Conservation (phyloP, 1,140 invertebrate genomes). For the Triops cancriformis region DNA sequence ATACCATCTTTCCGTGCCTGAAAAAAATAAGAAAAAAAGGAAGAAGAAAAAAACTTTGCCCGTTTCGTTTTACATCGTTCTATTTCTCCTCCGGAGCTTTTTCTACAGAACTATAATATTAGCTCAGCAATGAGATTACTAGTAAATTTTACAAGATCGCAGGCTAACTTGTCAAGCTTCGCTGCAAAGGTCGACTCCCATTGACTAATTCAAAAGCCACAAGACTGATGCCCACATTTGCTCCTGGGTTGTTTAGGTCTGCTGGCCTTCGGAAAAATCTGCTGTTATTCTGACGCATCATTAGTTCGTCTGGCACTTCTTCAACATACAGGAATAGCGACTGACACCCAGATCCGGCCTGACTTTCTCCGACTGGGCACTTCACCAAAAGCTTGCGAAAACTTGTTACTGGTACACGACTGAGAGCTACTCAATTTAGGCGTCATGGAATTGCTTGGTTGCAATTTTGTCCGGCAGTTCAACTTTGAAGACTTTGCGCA, state of each 20-base stretch:
- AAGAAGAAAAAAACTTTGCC: too few species aligned
- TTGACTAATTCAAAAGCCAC: too few species aligned
- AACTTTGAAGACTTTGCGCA: background rate
- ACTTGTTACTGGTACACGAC: background rate
- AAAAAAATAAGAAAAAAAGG: too few species aligned
- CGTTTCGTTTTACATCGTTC: too few species aligned
- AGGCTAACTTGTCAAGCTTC: background rate
- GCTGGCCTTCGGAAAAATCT: background rate
- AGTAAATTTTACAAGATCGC: background rate
- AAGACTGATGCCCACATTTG: background rate
- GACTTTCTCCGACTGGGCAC: background rate
- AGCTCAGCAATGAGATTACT: too few species aligned
- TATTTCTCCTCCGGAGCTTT: too few species aligned
- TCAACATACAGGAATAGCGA: background rate
- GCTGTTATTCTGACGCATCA: background rate
- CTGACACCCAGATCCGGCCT: background rate
- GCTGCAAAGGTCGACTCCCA: background rate
- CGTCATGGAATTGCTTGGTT: background rate
- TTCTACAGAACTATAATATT: too few species aligned
- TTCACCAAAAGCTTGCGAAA: background rate
- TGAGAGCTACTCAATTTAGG: background rate
- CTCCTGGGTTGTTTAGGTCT: background rate
- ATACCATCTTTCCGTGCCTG: too few species aligned
- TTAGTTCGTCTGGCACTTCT: background rate
- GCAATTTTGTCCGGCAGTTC: background rate